These are phyloP conservation scores for Labeo catla DNA, from an alignment of 2,113 vertebrate species.

Conservation along the genomic window DNA sequence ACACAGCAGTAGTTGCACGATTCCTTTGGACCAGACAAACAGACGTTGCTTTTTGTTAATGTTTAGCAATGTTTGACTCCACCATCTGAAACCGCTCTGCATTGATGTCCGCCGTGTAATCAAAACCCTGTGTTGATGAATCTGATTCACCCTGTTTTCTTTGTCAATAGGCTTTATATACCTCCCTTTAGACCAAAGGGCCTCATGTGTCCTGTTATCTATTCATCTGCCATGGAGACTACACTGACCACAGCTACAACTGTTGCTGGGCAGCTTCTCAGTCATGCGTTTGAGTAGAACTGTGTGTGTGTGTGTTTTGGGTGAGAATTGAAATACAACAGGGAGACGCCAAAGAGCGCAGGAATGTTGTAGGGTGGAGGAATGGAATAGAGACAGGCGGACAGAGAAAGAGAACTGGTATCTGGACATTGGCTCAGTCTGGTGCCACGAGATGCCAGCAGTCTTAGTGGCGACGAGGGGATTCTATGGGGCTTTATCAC, in stretches of 20 bases:
- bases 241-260: neutral
- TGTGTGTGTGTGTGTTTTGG: slow-evolving; percentile 33
- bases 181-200: neutral
- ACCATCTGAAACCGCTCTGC: neutral
- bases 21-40: neutral
- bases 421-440: slow-evolving; percentile 44
- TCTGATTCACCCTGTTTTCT: neutral
- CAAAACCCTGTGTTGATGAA: neutral
- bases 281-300: neutral
- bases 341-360: slow-evolving; percentile 40
- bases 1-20: neutral
- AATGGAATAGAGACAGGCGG: slow-evolving; percentile 18
- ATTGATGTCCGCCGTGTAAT: neutral
- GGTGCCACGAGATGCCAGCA: slow-evolving; percentile 11
- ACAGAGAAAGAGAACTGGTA: slow-evolving; percentile 7
- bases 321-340: slow-evolving; percentile 34
- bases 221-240: neutral
- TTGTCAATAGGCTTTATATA: neutral
- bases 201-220: slow-evolving; percentile 9
- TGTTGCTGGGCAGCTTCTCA: slow-evolving; percentile 21
- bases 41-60: neutral
- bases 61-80: neutral
- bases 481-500: neutral
- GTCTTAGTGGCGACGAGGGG: slow-evolving; percentile 11
- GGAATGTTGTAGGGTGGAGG: slow-evolving; percentile 55